phyloP scores from a whole-genome alignment of 2,888 invertebrate species.

The Trisateles emortualis region DNA sequence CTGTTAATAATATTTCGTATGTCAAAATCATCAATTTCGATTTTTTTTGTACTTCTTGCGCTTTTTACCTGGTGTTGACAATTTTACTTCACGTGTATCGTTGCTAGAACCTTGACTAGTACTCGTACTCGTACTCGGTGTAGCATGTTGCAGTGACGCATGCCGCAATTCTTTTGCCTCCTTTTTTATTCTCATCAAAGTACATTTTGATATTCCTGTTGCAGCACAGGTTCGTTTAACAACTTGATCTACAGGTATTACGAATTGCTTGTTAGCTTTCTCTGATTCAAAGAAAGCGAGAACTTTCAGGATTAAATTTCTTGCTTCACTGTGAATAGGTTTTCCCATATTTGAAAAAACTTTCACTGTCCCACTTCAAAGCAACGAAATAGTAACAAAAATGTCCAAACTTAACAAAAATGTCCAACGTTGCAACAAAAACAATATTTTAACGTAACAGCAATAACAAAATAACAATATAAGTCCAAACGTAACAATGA shows the following conservation, averaged over 20 bases:
- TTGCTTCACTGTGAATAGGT: constrained; percentile 22
- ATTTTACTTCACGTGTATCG: background rate
- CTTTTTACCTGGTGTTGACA: constrained; percentile 3
- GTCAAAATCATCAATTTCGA: too few species aligned
- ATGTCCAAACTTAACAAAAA: constrained; percentile 2
- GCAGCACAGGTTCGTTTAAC: constrained; percentile 42
- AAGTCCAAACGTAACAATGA: constrained; percentile 9
- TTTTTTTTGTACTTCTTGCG: constrained; percentile 1
- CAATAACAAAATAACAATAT: constrained; percentile 1
- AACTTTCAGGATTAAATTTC: constrained; percentile 33
- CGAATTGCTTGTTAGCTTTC: constrained; percentile 29
- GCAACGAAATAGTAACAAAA: constrained; percentile 3
- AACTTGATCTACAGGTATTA: constrained; percentile 39
- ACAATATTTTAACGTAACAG: constrained; percentile 2
- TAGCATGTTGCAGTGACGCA: background rate
- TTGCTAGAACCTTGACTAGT: background rate
- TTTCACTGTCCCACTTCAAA: background rate
- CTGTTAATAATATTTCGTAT: constrained; percentile 20
- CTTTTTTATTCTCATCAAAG: background rate
- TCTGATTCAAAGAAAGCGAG: constrained; percentile 34
- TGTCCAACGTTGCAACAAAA: constrained; percentile 6
- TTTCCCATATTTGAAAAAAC: constrained; percentile 14
- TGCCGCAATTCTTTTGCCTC: background rate
- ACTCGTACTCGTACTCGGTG: too few species aligned
- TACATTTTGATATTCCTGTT: constrained; percentile 16